Evolutionary conservation across 1,140 invertebrate genomes (phyloP), one percentile per base, ranked within the genome.

Genomic region (Penaeus japonicus): DNA sequence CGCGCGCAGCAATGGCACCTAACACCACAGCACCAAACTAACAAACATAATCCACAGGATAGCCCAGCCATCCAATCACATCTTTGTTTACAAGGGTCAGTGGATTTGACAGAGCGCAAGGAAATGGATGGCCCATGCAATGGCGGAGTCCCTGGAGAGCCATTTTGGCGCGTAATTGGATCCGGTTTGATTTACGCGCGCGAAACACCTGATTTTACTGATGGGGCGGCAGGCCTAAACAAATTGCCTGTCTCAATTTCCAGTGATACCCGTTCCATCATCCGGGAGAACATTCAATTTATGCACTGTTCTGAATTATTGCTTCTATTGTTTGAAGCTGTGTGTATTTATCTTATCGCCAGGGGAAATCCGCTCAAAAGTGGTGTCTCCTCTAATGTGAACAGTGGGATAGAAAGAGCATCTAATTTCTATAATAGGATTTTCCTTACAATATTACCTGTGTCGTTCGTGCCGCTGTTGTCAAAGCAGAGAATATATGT

Each of bases 141-240:
- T 86, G 85, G 85, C 85, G 85, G 57, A 77, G 30, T 86, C 85
- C 55, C 85, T 7, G 55, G 77, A 75, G 85, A 75, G 73, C 81
- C 87, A 82, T 88, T 88, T 82, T 83, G 87, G 87, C 79, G 65
- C 80, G 87, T 88, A 88, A 88, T 88, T 88, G 87, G 87, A 88
- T 83, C 87, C 80, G 39, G 87, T 88, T 88, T 88, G 87, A 88
- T 88, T 88, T 88, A 88, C 87, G 87, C 80, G 80, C 80, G 87
- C 81, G 87, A 88, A 88, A 88, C 87, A 88, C 80, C 87, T 88
- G 87, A 88, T 88, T 88, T 84, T 88, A 88, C 87, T 88, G 87
- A 88, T 88, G 87, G 85, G 79, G 78, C 35, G 27, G 85, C 85
- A 22, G 54, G 79, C 78, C 85, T 75, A 82, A 87, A 87, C 85